Percentiles rank a stretch among this genome's conserved stretches.
phyloP scores from a whole-genome alignment of 2,888 invertebrate genomes.

The Miltochrista miniata region DNA sequence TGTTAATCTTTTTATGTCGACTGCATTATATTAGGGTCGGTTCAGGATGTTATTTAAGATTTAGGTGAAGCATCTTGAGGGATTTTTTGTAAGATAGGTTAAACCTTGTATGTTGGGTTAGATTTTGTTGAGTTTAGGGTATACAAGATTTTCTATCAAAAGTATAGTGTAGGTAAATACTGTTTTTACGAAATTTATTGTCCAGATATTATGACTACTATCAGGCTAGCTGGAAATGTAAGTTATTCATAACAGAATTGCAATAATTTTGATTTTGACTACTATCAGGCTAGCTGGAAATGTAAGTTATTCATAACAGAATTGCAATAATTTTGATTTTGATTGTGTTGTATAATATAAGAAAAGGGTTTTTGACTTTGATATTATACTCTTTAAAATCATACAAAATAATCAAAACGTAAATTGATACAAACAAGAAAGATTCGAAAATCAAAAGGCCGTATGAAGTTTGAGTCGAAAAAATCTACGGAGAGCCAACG shows the following conservation, averaged over 20 bases:
- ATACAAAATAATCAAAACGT: too few species aligned
- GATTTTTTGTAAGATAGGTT: conserved; percentile 27
- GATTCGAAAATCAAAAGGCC: too few species aligned
- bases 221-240: neutral
- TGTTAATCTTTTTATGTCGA: conserved; percentile 72
- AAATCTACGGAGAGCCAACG: too few species aligned
- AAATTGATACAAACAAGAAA: too few species aligned
- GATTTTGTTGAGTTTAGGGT: conserved; percentile 13
- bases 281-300: neutral
- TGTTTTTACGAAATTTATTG: neutral
- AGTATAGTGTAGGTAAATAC: neutral
- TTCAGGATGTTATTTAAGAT: conserved; percentile 47
- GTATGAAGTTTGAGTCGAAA: too few species aligned
- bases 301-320: too few species aligned
- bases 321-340: too few species aligned
- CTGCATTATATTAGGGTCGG: conserved; percentile 64
- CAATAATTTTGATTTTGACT: too few species aligned
- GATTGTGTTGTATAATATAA: too few species aligned
- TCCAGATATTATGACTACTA: neutral
- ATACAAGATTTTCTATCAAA: neutral
- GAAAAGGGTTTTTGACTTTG: too few species aligned
- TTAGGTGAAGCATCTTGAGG: conserved; percentile 29
- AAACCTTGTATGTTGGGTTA: conserved; percentile 17
- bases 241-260: too few species aligned
- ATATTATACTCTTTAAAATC: too few species aligned